Percentiles rank a stretch among this genome's conserved stretches.
Conservation (phyloP, 2,797 vertebrate species). For the Odontamblyopus lacepedii region DNA sequence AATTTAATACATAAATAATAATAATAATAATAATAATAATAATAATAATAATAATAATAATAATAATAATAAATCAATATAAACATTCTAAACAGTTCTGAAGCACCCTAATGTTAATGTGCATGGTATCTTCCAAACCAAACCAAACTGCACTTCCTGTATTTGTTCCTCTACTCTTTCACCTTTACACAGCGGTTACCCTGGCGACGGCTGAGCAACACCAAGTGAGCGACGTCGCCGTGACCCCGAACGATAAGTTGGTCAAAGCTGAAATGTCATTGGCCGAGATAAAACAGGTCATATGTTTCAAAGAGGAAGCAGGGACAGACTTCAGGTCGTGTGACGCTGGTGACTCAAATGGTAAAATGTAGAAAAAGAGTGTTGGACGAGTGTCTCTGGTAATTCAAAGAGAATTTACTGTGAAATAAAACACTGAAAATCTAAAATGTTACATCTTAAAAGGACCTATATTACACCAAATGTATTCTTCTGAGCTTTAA, state of each 20-base stretch:
- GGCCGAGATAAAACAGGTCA: constrained; percentile 29
- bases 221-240: constrained; percentile 25
- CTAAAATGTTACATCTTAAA: too few relatives aligned
- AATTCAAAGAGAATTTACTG: too few relatives aligned
- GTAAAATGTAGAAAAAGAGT: neutral
- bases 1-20: too few relatives aligned
- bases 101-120: too few relatives aligned
- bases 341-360: constrained; percentile 16
- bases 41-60: too few relatives aligned
- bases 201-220: constrained; percentile 31
- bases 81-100: too few relatives aligned
- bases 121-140: too few relatives aligned
- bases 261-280: constrained; percentile 54
- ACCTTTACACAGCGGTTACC: constrained; percentile 25
- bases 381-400: too few relatives aligned
- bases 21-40: too few relatives aligned
- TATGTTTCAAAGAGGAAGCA: constrained; percentile 19
- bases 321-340: constrained; percentile 13
- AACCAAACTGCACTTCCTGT: constrained; percentile 38
- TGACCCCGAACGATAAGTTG: constrained; percentile 33
- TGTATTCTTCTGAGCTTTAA: too few relatives aligned
- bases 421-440: neutral
- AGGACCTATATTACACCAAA: too few relatives aligned
- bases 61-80: too few relatives aligned
- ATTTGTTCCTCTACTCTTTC: constrained; percentile 34